Conservation (phyloP, 2,797 vertebrate genomes). For the Mareca penelope region DNA sequence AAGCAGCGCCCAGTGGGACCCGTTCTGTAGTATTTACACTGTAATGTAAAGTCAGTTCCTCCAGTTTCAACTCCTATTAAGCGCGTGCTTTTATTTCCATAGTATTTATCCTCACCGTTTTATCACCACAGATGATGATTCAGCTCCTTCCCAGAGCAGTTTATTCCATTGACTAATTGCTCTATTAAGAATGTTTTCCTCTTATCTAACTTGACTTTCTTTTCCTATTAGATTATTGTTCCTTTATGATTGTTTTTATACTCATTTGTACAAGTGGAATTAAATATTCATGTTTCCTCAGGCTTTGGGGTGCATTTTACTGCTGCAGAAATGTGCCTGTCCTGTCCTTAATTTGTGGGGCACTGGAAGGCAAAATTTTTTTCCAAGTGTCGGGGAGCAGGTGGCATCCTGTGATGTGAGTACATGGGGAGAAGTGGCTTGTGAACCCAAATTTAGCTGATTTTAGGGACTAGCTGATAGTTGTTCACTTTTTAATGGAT, state of each 20-base stretch:
- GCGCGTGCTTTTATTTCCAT: not conserved
- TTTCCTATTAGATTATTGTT: slow-evolving; percentile 41
- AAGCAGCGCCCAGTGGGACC: not conserved
- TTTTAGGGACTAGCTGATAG: not conserved
- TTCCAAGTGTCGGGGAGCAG: not conserved
- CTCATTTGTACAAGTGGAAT: slow-evolving; percentile 46
- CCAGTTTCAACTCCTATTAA: not conserved
- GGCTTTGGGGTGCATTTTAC: slow-evolving; percentile 47
- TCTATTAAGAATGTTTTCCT: slow-evolving; percentile 50
- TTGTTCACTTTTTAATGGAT: not conserved
- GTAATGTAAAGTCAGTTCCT: not conserved
- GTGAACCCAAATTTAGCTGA: not conserved
- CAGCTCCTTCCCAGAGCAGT: not conserved
- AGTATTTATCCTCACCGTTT: not conserved
- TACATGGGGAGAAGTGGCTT: not conserved
- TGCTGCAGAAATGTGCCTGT: not conserved
- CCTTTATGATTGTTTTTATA: slow-evolving; percentile 44
- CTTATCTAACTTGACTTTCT: slow-evolving; percentile 49
- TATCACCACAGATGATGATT: not conserved
- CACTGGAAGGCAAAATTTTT: not conserved
- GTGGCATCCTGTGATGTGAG: not conserved
- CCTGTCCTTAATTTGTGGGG: not conserved
- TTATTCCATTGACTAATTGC: slow-evolving; percentile 51
- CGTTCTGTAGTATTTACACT: not conserved
- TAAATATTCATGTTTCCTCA: slow-evolving; percentile 47